Conservation (phyloP, 2,113 vertebrate genomes). For the Cryptotis parvus region DNA sequence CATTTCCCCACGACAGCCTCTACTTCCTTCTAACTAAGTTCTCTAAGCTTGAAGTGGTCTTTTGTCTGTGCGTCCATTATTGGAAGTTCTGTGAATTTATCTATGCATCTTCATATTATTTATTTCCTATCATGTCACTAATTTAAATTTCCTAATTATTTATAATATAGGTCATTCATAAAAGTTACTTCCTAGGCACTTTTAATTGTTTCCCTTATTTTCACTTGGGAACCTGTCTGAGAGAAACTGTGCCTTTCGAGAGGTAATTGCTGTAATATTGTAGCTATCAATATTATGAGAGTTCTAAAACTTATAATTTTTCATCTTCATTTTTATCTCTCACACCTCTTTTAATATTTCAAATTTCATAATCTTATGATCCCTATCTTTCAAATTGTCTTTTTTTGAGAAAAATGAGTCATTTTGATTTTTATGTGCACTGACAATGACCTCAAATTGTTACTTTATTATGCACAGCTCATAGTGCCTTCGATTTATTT, state of each 20-base stretch:
- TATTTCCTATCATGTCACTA: background rate
- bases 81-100: background rate
- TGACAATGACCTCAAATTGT: constrained; percentile 59
- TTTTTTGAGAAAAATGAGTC: constrained; percentile 59
- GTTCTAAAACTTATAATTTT: constrained; percentile 61
- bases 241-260: background rate
- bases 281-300: constrained; percentile 26
- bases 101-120: background rate
- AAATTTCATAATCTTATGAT: constrained; percentile 39
- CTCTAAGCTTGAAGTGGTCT: too few species aligned
- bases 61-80: background rate
- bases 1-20: background rate
- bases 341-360: constrained; percentile 28
- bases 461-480: constrained; percentile 48
- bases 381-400: constrained; percentile 61
- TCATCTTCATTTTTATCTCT: constrained; percentile 41
- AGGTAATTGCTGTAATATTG: background rate
- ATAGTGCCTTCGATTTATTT: constrained; percentile 52
- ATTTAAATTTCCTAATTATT: background rate
- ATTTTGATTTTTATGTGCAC: constrained; percentile 61
- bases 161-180: background rate
- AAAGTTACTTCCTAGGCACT: background rate
- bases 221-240: constrained; percentile 5
- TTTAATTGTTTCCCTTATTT: constrained; percentile 26
- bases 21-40: background rate